Evolutionary conservation across 2,113 vertebrate species (phyloP), one percentile per base, ranked within the genome.

Genomic region (Pandion haliaetus): DNA sequence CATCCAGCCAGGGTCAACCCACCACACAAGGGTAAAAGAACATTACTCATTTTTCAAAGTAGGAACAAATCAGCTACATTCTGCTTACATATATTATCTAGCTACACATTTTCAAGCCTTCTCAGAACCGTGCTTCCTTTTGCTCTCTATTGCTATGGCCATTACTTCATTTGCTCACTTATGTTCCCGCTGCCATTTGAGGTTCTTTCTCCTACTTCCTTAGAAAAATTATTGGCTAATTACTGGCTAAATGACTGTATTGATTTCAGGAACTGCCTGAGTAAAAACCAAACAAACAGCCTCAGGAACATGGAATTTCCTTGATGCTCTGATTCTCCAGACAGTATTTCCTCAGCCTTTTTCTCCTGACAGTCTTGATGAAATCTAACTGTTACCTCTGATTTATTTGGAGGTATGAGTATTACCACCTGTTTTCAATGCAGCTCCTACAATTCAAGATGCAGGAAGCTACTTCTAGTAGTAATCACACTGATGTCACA

Each of bases 151-250:
- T n/a, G 25, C 42, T 20, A n/a, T 29, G 17, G 29, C 36, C 11
- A 3, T 61, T 79, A 63, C 89, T 47, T 92, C 31, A 31, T 69
- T 49, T 73, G 23, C 45, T 87, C 55, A 11, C 23, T 91, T 74
- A 49, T 8, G 16, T 15, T 58, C n/a, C 28, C 34, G 25, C 58
- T 93, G 87, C 66, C 13, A 34, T 93, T 3, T 69, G 18, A 65
- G 29, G 12, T 42, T 62, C 29, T 45, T 87, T 79, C 44, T 85
- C 65, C 49, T 73, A 62, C 45, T 70, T 87, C 45, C 91, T 82
- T 85, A 87, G 88, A 95, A 82, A 94, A 95, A 93, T 24, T 69
- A 94, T 86, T 91, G 87, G 66, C 58, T 90, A 91, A 88, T 94
- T 93, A 54, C 49, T 69, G 54, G 36, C 62, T 82, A 85, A 91